Evolutionary conservation across 2,113 vertebrate genomes (phyloP), one percentile per base, ranked within the genome.

Genomic region (Channa maculata): DNA sequence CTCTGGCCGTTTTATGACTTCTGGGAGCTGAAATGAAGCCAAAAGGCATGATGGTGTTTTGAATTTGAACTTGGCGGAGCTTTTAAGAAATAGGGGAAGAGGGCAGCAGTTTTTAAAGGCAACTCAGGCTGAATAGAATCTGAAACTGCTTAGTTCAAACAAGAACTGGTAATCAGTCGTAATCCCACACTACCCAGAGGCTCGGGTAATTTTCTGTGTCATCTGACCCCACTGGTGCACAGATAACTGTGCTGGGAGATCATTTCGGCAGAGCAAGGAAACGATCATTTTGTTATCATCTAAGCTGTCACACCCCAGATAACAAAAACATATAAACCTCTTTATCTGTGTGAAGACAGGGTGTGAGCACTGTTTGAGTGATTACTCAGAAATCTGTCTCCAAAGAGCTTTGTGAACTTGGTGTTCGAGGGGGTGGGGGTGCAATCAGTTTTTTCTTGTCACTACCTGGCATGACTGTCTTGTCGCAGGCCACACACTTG

Each of bases 381-480:
- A 65, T 39, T 12, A 8, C 58, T 43, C 38, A 65, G 24, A 24
- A 0, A 33, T 36, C 14, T 33, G 41, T 14, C 50, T 9, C 5
- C 41, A 0, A 8, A 34, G 45, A 59, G 46, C 24, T 33, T 33
- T 15, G 55, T 39, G 61, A 46, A 13, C 54, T 48, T 46, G 10
- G 33, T 14, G 46, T 6, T 4, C 24, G 15, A 14, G 8, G 57
- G 7, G 43, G 0, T 6, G 3, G n/a, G 24, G 38, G 4, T 41
- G 39, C 39, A 4, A 5, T 5, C n/a, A 10, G 46, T 71, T 13
- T 43, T 43, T 41, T 59, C 0, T 8, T 33, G 8, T 54, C 15
- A 62, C 3, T 93, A 99, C 98, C 98, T 92, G 98, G 97, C 96
- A 96, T 97, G 88, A 98, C 96, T 0, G 94, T 96, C 93, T 98